These are phyloP conservation scores for Hylaea fasciaria DNA, from an alignment of 2,888 invertebrate genomes.

Conservation along the genomic window DNA sequence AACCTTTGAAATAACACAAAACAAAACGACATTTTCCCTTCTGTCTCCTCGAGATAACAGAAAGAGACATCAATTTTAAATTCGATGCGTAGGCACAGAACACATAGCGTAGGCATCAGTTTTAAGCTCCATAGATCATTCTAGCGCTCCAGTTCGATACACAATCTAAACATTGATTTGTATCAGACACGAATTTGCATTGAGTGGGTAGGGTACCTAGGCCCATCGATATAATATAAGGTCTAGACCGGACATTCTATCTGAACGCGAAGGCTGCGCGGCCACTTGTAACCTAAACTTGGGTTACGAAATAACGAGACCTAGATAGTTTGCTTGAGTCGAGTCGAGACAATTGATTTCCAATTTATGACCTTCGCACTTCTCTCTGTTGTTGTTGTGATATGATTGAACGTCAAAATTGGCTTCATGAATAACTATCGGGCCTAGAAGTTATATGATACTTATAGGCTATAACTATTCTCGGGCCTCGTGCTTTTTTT, in stretches of 20 bases:
- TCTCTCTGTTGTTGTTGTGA: not conserved
- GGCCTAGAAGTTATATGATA: no score
- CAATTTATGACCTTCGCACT: not conserved
- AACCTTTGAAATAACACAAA: no score
- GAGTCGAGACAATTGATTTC: not conserved
- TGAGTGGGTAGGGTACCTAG: conserved; percentile 53
- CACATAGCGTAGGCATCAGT: conserved; percentile 29
- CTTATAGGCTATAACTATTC: no score
- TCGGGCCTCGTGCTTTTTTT: no score
- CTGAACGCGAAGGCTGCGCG: conserved; percentile 60
- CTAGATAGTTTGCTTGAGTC: conserved; percentile 4
- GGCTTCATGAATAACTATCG: no score
- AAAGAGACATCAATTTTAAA: no score
- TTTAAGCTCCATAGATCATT: conserved; percentile 29
- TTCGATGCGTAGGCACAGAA: not conserved
- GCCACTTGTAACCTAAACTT: conserved; percentile 53
- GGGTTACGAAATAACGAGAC: conserved; percentile 40
- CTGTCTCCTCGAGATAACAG: no score
- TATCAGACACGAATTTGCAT: conserved; percentile 58
- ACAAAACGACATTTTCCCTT: no score
- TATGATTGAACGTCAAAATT: no score
- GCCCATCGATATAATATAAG: conserved; percentile 55
- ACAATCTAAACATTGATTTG: conserved; percentile 26
- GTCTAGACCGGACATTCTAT: conserved; percentile 72
- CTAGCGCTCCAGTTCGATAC: conserved; percentile 22